A percentile compares a stretch with the other conserved stretches of the same genome.
Conservation (phyloP, 2,113 vertebrate genomes). For the Tiliqua scincoides region DNA sequence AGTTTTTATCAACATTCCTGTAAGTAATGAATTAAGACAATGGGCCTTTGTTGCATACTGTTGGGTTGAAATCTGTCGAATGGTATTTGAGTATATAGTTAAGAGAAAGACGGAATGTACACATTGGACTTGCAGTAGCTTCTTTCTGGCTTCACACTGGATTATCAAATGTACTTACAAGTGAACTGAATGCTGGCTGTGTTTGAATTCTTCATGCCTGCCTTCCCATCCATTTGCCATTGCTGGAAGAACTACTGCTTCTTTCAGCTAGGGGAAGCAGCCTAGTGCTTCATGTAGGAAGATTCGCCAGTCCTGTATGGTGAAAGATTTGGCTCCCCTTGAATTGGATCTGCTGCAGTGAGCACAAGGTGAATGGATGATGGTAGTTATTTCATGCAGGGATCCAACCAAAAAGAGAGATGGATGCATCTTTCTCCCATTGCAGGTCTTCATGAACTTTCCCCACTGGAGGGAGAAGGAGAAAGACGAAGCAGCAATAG, state of each 20-base stretch:
- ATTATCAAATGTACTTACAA: background rate
- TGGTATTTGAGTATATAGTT: background rate
- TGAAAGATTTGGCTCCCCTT: background rate
- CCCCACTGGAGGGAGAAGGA: background rate
- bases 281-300: background rate
- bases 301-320: background rate
- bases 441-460: background rate
- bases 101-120: background rate
- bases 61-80: background rate
- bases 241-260: background rate
- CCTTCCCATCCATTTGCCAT: background rate
- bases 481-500: background rate
- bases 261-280: no score
- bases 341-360: no score
- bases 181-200: background rate
- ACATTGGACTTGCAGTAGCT: background rate
- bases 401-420: background rate
- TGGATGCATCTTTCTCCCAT: background rate
- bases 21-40: conserved; percentile 73
- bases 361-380: background rate
- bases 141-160: background rate
- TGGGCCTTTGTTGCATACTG: background rate
- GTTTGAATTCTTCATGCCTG: background rate
- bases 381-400: background rate
- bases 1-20: conserved; percentile 95